Percentiles rank a stretch among this genome's conserved stretches.
These are phyloP conservation scores for Azorinus chamasolen DNA, from an alignment of 2,888 invertebrate genomes.

Conservation along the genomic window DNA sequence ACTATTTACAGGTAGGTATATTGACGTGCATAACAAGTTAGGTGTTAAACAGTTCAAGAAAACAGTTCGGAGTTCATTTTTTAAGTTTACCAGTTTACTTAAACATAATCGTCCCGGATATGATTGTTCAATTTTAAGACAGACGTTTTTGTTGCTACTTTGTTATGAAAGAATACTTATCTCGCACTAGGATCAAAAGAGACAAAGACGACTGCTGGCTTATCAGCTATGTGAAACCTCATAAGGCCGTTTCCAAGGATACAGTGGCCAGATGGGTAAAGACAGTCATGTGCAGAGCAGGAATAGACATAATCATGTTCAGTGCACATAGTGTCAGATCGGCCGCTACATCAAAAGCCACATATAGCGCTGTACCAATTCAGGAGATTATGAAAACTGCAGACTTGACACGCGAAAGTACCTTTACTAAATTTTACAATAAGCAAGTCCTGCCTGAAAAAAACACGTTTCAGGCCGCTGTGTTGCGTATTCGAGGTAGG, in stretches of 20 bases:
- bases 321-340: constrained; percentile 13
- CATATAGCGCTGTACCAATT: background rate
- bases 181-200: background rate
- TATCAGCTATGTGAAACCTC: constrained; percentile 8
- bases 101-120: too few species aligned
- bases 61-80: too few species aligned
- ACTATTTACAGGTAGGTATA: background rate
- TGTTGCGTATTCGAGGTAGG: too few species aligned
- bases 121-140: too few species aligned
- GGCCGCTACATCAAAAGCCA: constrained; percentile 9
- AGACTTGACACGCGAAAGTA: constrained; percentile 10
- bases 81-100: too few species aligned
- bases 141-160: too few species aligned
- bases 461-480: background rate
- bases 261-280: constrained; percentile 18
- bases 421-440: constrained; percentile 19
- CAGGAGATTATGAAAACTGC: constrained; percentile 17
- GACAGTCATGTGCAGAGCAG: constrained; percentile 1
- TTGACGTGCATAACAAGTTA: constrained; percentile 1
- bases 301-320: background rate
- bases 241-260: constrained; percentile 7
- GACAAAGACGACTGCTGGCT: background rate
- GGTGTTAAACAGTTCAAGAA: background rate
- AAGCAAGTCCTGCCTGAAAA: background rate
- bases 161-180: constrained; percentile 14